These are phyloP conservation scores for Mesitornis unicolor DNA, from an alignment of 2,113 vertebrate genomes.

Conservation along the genomic window DNA sequence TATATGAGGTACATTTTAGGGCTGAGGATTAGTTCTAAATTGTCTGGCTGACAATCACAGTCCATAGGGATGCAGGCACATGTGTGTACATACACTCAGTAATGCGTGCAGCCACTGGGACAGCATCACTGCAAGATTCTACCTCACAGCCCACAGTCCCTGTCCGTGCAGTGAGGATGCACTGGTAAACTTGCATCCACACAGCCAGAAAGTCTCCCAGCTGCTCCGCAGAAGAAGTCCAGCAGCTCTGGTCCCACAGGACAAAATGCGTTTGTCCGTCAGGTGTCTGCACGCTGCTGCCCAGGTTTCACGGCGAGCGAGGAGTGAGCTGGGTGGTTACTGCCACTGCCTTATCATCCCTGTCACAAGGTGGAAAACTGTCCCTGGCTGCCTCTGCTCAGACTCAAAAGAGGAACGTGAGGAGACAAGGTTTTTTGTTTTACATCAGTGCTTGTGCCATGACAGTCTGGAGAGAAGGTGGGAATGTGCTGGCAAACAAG, in stretches of 20 bases:
- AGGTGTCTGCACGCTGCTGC: not conserved
- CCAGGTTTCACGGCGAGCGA: fast-evolving
- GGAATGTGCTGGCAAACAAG: not conserved
- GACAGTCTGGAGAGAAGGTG: not conserved
- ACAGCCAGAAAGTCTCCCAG: not conserved
- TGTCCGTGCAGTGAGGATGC: not conserved
- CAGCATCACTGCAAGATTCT: not conserved
- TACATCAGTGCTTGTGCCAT: not conserved
- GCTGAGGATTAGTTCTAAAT: conserved; percentile 5
- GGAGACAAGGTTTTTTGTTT: not conserved
- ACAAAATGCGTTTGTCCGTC: not conserved
- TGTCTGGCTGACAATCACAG: not conserved
- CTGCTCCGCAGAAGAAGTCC: not conserved
- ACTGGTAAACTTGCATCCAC: not conserved
- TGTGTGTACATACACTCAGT: not conserved
- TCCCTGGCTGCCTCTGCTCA: not conserved
- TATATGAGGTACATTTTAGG: conserved; percentile 35
- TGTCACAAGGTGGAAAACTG: not conserved
- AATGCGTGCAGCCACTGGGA: not conserved
- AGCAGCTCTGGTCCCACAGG: not conserved
- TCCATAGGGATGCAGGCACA: not conserved
- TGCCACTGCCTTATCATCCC: not conserved
- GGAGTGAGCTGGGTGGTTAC: not conserved
- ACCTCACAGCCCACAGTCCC: fast-evolving
- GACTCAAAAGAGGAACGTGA: not conserved